Evolutionary conservation across 2,113 vertebrate species (phyloP).

Genomic region (Burhinus bistriatus): DNA sequence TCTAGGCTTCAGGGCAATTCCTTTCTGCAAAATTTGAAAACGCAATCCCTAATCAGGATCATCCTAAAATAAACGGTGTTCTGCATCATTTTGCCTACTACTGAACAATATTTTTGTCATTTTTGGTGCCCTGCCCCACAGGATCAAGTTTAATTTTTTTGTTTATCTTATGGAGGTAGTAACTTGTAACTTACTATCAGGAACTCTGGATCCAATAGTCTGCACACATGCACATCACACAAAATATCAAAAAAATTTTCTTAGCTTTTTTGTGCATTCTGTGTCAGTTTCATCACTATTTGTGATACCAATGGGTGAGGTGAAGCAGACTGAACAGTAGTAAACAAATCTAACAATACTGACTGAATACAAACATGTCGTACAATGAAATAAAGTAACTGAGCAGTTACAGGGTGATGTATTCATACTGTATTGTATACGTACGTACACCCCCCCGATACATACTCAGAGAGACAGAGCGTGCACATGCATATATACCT

Average conservation of each 20-base stretch:
- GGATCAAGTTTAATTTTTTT: background rate
- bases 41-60: too few species aligned
- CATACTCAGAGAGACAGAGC: background rate
- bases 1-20: accelerated
- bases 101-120: background rate
- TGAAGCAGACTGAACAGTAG: background rate
- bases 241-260: background rate
- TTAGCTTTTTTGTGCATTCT: background rate
- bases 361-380: background rate
- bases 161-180: background rate
- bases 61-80: background rate
- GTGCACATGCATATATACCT: accelerated
- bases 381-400: background rate
- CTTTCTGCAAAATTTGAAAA: background rate
- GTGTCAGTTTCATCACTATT: background rate
- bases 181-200: background rate
- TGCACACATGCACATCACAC: background rate
- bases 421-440: background rate
- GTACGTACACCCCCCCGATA: accelerated
- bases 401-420: background rate
- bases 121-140: background rate
- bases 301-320: background rate
- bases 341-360: background rate
- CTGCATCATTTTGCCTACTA: background rate
- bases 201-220: background rate